A percentile compares a stretch with the other conserved stretches of the same genome.
These are phyloP conservation scores for Thunnus maccoyii DNA, from an alignment of 2,113 vertebrate genomes.

Conservation along the genomic window DNA sequence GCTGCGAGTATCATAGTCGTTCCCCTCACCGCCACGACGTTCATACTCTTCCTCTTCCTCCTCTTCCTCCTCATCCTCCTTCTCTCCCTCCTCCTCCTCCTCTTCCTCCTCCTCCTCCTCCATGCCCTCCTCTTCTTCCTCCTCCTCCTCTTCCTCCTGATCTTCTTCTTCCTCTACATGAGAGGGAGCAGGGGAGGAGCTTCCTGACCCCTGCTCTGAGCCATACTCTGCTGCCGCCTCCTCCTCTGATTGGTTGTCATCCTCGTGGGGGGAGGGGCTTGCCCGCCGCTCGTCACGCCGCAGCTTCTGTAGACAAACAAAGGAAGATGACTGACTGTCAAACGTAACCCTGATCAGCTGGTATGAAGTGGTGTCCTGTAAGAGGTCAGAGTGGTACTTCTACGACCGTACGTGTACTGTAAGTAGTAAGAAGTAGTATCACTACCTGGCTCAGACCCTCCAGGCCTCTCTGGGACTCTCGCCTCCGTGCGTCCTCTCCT, in stretches of 20 bases:
- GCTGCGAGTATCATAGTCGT: conserved; percentile 96
- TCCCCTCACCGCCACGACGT: conserved; percentile 87
- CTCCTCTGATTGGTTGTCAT: conserved; percentile 87
- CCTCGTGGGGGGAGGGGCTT: conserved; percentile 91
- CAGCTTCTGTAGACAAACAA: conserved; percentile 84
- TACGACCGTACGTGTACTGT: not conserved
- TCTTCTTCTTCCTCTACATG: conserved; percentile 85
- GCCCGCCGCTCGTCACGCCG: conserved; percentile 81
- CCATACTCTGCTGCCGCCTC: conserved; percentile 84
- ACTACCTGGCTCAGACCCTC: conserved; percentile 63
- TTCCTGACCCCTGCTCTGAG: conserved; percentile 91
- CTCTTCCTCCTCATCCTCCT: conserved; percentile 89
- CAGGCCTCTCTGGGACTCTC: conserved; percentile 57
- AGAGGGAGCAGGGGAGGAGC: conserved; percentile 90
- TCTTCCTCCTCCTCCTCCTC: conserved; percentile 73
- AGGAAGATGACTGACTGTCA: not conserved
- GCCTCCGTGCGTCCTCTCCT: conserved; percentile 24
- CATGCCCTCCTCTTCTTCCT: conserved; percentile 77
- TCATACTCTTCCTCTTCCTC: conserved; percentile 88
- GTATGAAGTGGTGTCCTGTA: not conserved
- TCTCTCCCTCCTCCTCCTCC: conserved; percentile 83
- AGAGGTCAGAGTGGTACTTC: not conserved
- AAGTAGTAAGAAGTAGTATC: not conserved
- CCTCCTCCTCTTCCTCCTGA: conserved; percentile 78
- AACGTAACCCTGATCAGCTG: not conserved